phyloP scores from a whole-genome alignment of 2,113 vertebrate genomes.

The Sander lucioperca region DNA sequence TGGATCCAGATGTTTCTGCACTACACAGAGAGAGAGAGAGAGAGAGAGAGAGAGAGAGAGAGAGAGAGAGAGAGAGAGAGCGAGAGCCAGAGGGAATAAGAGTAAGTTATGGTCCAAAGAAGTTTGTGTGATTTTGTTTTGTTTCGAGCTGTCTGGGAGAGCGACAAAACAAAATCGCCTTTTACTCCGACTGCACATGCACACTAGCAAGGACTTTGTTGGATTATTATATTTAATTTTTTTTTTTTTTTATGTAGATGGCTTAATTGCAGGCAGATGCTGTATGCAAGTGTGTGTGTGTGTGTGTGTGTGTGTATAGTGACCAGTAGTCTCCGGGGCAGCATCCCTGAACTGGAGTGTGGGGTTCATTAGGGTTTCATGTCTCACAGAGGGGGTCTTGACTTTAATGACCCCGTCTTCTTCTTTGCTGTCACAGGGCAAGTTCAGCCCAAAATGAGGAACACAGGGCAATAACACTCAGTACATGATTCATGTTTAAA shows the following conservation, averaged over 20 bases:
- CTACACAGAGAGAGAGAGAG: slow-evolving; percentile 14
- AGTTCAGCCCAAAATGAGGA: slow-evolving; percentile 40
- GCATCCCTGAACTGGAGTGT: slow-evolving; percentile 19
- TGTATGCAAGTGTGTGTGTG: no score
- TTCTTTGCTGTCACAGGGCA: slow-evolving; percentile 42
- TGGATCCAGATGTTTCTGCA: slow-evolving; percentile 77
- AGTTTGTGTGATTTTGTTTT: slow-evolving; percentile 74
- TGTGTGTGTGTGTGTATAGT: neutral
- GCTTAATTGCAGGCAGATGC: neutral
- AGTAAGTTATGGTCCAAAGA: slow-evolving; percentile 37
- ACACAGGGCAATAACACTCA: neutral
- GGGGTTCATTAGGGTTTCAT: slow-evolving; percentile 65
- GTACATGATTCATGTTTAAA: neutral
- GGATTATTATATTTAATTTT: neutral
- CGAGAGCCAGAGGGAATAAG: no score
- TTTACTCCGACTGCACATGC: slow-evolving; percentile 20
- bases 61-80: neutral
- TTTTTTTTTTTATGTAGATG: neutral
- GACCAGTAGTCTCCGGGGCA: neutral
- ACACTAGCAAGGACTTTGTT: neutral
- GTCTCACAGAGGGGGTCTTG: slow-evolving; percentile 34
- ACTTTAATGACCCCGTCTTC: slow-evolving; percentile 34
- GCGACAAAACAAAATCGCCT: slow-evolving; percentile 64
- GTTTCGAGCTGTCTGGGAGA: slow-evolving; percentile 68
- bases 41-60: slow-evolving; percentile 20